Conservation (phyloP, 2,797 vertebrate genomes). For the Tokudaia tokunoshimensis region DNA sequence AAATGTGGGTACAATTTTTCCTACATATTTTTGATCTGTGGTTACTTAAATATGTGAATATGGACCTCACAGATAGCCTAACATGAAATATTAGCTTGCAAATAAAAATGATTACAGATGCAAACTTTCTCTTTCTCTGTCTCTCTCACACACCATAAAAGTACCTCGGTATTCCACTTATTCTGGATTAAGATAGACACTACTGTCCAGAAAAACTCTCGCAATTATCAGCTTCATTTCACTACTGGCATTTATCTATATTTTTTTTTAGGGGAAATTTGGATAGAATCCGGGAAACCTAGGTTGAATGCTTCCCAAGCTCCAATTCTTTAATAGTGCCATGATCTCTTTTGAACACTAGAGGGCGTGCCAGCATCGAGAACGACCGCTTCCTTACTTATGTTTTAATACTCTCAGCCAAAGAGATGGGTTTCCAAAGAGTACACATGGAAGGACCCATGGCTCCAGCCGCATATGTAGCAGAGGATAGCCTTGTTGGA, state of each 20-base stretch:
- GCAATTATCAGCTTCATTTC: not conserved
- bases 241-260: not conserved
- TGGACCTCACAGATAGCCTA: not conserved
- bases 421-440: too few species aligned
- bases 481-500: too few species aligned
- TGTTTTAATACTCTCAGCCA: not conserved
- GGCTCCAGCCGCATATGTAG: too few species aligned
- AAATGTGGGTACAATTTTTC: not conserved
- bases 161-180: not conserved
- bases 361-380: slow-evolving; percentile 46
- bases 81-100: not conserved
- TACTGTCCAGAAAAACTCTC: not conserved
- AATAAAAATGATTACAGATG: not conserved
- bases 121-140: not conserved
- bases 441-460: too few species aligned
- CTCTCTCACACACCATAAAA: not conserved
- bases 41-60: not conserved
- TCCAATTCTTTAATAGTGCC: not conserved
- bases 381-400: not conserved
- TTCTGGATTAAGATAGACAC: not conserved
- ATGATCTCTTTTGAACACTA: not conserved
- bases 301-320: not conserved
- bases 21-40: not conserved
- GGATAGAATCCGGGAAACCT: not conserved
- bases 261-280: not conserved